A percentile compares a stretch with the other conserved stretches of the same genome.
Conservation (phyloP, 2,888 invertebrate species). For the Noctua comes region DNA sequence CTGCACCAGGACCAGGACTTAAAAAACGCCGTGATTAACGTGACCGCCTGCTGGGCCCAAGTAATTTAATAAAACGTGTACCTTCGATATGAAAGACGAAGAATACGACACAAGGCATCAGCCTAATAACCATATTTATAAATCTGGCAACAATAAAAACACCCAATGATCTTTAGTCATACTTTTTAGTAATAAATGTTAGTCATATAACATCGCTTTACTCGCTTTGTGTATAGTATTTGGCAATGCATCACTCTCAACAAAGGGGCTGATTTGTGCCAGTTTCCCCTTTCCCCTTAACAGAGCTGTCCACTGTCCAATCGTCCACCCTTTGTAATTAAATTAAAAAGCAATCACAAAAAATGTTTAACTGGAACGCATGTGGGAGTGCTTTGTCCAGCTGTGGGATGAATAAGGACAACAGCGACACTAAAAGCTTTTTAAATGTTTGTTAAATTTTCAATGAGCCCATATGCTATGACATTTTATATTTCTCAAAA, state of each 20-base stretch:
- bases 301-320: slow-evolving; percentile 19
- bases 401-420: slow-evolving; percentile 13
- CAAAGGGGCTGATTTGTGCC: slow-evolving; percentile 35
- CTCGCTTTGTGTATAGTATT: slow-evolving; percentile 42
- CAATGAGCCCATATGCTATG: not conserved
- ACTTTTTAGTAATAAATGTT: slow-evolving; percentile 20
- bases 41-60: fast-evolving
- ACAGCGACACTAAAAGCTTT: slow-evolving; percentile 1
- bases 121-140: not conserved
- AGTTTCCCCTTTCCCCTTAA: slow-evolving; percentile 10
- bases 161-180: slow-evolving; percentile 22
- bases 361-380: slow-evolving; percentile 30
- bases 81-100: not conserved
- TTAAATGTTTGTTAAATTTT: slow-evolving; percentile 7
- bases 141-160: slow-evolving; percentile 1
- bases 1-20: not conserved
- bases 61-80: not conserved
- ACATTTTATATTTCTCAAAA: not conserved
- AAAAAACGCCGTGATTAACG: not conserved
- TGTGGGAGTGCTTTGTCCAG: slow-evolving; percentile 11
- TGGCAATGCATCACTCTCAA: slow-evolving; percentile 35
- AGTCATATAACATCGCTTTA: slow-evolving; percentile 37
- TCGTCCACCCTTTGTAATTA: slow-evolving; percentile 36
- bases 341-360: slow-evolving; percentile 44
- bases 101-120: not conserved